Conservation (phyloP, 2,113 vertebrate genomes). For the Steatornis caripensis region DNA sequence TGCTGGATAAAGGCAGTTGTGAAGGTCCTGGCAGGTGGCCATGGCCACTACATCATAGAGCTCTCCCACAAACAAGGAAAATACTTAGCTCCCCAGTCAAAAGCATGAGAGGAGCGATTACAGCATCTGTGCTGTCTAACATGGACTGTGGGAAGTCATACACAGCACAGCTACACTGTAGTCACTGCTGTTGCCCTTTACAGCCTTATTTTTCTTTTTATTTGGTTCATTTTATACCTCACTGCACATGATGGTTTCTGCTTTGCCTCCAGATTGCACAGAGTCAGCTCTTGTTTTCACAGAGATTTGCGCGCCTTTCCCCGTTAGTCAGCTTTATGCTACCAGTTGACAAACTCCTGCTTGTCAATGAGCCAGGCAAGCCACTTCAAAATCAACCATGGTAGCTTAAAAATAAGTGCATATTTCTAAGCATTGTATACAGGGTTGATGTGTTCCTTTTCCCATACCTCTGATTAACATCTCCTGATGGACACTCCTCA, state of each 20-base stretch:
- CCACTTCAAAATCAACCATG: neutral
- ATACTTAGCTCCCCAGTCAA: neutral
- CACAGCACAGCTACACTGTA: neutral
- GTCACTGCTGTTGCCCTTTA: neutral
- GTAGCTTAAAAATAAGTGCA: neutral
- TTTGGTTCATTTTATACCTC: slow-evolving; percentile 9
- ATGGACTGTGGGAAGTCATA: neutral
- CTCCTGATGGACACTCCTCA: neutral
- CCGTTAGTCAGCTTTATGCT: neutral
- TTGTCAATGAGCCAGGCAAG: neutral
- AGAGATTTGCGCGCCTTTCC: neutral
- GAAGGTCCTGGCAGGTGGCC: neutral
- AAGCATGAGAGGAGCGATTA: neutral
- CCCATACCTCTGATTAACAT: neutral
- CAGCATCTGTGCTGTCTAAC: neutral
- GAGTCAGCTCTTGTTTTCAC: neutral
- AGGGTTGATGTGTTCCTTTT: neutral
- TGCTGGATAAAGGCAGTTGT: neutral
- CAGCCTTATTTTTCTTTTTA: neutral
- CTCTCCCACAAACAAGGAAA: neutral
- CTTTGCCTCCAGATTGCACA: neutral
- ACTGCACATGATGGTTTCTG: neutral
- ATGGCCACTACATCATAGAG: neutral
- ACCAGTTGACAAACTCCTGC: neutral
- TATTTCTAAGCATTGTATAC: neutral